Evolutionary conservation across 1,140 invertebrate genomes (phyloP), one percentile per base, ranked within the genome.

Genomic region (Pseudomyrmex dendroicus): DNA sequence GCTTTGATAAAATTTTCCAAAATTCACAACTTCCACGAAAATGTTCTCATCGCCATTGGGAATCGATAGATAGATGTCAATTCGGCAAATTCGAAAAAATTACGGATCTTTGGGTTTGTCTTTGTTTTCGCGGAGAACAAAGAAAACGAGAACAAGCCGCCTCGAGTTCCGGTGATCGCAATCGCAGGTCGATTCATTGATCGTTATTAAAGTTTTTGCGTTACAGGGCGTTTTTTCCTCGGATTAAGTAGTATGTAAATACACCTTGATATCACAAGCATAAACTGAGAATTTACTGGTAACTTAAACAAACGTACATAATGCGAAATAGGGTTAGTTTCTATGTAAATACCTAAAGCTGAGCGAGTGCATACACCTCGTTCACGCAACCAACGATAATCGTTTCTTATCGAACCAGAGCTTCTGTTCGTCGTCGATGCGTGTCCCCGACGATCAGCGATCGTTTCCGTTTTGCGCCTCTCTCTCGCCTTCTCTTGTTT

Each of bases 261-360:
- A 94, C 92, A 94, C 93, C 92, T 93, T 92, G 91, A 93, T 93
- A 94, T 92, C 92, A 90, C 90, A 91, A 94, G 91, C 91, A 93
- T 93, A 90, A 93, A 92, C 92, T 90, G 91, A 93, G 92, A 93
- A 93, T 92, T 85, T 93, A 93, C 92, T 88, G 90, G 88, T 93
- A 93, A 93, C 90, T 93, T 94, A 92, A 94, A 94, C 90, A 89
- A 92, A 87, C 76, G 90, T 93, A 93, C 91, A 93, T 93, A 93
- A 93, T 90, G 90, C 92, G 86, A 90, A 93, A 94, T 94, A 94
- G 93, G 92, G 89, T 94, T 94, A 94, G 93, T 94, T 94, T 94
- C 91, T 93, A 92, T 94, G 94, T 94, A 94, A 93, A 94, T 94
- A 94, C 94, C 93, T 94, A 94, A 94, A 94, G 93, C 93, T 91